Evolutionary conservation across 2,797 vertebrate genomes (phyloP), one percentile per base, ranked within the genome.

Genomic region (Sebastes cheni): DNA sequence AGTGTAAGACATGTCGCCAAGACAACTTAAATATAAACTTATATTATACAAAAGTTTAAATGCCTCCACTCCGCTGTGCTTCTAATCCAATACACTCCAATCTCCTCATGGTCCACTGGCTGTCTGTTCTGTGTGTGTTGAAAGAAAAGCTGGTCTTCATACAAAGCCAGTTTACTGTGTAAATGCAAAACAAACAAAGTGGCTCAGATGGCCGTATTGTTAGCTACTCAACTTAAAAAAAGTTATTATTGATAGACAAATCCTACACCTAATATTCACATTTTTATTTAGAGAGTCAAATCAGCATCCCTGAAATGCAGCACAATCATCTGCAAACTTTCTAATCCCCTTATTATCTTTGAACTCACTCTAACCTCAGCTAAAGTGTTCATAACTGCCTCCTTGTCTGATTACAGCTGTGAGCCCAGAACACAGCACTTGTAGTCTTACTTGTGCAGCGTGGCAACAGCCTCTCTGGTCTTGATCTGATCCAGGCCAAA

Each of bases 401-500:
- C 4, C 1, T 5, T n/a, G 30, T 23, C 22, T 36, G 20, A 23
- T 46, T 6, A 18, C 5, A 56, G 8, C 30, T 39, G 13, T 22
- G 25, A 58, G 18, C 4, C 27, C 2, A 27, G 6, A 10, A n/a
- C 16, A 23, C 3, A 67, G 16, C 8, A 18, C 9, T 16, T 2
- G 0, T 25, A 1, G 56, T 94, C 98, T 96, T 93, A 99, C 99
- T 99, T 99, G 96, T 99, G 99, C 81, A 99, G 95, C 2, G 98
- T 99, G 39, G 99, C 99, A 52, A 99, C 99, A 5, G 99, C 99
- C 93, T 99, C 99, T 90, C 99, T 96, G 75, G 99, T 99, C 94
- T 99, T 99, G 94, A 99, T 99, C 94, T 99, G 99, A 91, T 99
- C 98, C 94, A 99, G 91, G 66, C 99, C 99, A 59, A 99, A 99